These are phyloP conservation scores for Sussaba pulchella DNA, from an alignment of 2,888 invertebrate genomes.

Conservation along the genomic window DNA sequence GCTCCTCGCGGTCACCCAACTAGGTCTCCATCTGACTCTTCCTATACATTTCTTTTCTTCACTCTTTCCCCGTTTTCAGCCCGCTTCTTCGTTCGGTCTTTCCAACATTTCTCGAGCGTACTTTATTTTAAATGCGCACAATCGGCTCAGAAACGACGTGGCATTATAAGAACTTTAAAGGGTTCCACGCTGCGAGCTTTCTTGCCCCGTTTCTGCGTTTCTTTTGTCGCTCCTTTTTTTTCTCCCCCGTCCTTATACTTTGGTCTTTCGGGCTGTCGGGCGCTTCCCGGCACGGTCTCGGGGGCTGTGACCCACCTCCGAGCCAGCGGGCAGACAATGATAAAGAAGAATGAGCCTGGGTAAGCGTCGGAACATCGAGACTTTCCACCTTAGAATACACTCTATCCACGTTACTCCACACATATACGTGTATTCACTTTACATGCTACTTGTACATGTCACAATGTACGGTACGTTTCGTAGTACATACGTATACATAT, in stretches of 20 bases:
- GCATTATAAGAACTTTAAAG: conserved; percentile 69
- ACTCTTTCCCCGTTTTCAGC: conserved; percentile 26
- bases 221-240: conserved; percentile 40
- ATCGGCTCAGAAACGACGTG: conserved; percentile 67
- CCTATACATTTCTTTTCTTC: conserved; percentile 25
- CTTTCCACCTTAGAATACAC: conserved; percentile 26
- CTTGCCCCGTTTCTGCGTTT: conserved; percentile 38
- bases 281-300: conserved; percentile 45
- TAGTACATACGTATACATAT: conserved; percentile 40
- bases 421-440: conserved; percentile 36
- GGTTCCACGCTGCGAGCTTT: conserved; percentile 60
- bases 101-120: conserved; percentile 53
- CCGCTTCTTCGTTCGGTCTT: conserved; percentile 15
- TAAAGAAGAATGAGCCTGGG: conserved; percentile 74
- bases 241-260: conserved; percentile 21
- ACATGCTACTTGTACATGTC: conserved; percentile 26
- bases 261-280: conserved; percentile 30
- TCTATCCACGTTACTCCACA: not conserved
- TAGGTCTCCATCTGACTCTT: conserved; percentile 40
- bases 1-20: conserved; percentile 43
- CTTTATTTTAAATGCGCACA: conserved; percentile 68
- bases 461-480: conserved; percentile 37
- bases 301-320: conserved; percentile 61
- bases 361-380: conserved; percentile 70
- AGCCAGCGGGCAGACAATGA: conserved; percentile 72